Evolutionary conservation across 1,140 invertebrate species (phyloP).

Genomic region (Contarinia nasturtii): DNA sequence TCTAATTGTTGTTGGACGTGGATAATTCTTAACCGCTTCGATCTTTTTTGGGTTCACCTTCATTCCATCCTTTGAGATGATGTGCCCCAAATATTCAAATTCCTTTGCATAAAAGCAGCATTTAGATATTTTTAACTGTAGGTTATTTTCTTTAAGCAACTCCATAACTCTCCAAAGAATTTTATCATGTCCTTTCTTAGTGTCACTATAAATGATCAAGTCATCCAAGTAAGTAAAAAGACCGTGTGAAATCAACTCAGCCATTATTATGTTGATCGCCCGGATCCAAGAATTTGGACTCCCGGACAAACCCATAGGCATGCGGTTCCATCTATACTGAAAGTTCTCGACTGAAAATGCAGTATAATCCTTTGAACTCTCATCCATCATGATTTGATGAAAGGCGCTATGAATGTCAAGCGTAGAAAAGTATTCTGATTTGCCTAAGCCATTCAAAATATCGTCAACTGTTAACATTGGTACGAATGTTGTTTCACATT

Average conservation of each 20-base stretch:
- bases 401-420: constrained; percentile 25
- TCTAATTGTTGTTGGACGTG: constrained; percentile 16
- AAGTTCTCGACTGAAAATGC: constrained; percentile 19
- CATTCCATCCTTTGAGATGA: constrained; percentile 22
- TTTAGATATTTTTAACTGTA: constrained; percentile 27
- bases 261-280: constrained; percentile 12
- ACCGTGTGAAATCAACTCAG: constrained; percentile 3
- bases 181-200: constrained; percentile 13
- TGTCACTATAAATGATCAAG: constrained; percentile 10
- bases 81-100: constrained; percentile 25
- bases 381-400: constrained; percentile 24
- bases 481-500: constrained; percentile 21
- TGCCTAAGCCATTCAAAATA: constrained; percentile 19
- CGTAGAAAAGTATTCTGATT: constrained; percentile 17
- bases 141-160: constrained; percentile 10
- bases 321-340: constrained; percentile 21
- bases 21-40: constrained; percentile 16
- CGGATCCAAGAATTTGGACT: constrained; percentile 12
- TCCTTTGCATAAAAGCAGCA: constrained; percentile 25
- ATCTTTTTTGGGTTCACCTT: constrained; percentile 22
- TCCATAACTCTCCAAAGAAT: neutral
- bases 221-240: constrained; percentile 14
- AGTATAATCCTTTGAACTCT: constrained; percentile 21
- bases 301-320: constrained; percentile 24
- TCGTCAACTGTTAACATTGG: constrained; percentile 27